phyloP scores from a whole-genome alignment of 2,888 invertebrate species.

The Synanthedon tipuliformis region DNA sequence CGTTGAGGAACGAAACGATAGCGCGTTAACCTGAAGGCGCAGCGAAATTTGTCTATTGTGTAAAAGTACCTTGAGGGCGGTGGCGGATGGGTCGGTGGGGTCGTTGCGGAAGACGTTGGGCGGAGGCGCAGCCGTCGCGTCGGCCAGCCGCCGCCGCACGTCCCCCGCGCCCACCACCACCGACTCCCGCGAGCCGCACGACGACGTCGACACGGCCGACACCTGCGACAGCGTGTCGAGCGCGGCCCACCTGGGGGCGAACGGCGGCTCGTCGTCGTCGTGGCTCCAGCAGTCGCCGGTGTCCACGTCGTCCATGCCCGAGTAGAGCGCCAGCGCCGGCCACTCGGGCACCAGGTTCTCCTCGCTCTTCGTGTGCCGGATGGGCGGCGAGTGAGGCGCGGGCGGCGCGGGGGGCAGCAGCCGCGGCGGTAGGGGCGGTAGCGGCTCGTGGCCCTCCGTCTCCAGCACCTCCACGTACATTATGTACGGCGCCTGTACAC shows the following conservation, averaged over 20 bases:
- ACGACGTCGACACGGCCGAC: conserved; percentile 47
- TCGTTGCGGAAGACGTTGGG: conserved; percentile 87
- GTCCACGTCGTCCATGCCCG: conserved; percentile 44
- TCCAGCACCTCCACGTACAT: conserved; percentile 97
- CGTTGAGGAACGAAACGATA: too few species aligned
- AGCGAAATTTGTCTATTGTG: too few species aligned
- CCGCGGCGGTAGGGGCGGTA: conserved; percentile 92
- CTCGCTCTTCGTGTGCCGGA: conserved; percentile 93
- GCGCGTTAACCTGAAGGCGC: too few species aligned
- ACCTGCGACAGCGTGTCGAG: conserved; percentile 79
- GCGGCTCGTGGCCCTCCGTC: conserved; percentile 77
- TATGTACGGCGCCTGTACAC: conserved; percentile 87
- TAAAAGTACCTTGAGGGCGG: conserved; percentile 82
- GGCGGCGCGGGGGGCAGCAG: conserved; percentile 82
- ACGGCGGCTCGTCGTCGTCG: conserved; percentile 89
- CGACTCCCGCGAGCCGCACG: conserved; percentile 52
- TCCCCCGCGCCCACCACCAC: conserved; percentile 86
- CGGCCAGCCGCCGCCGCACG: conserved; percentile 84
- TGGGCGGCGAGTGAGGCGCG: conserved; percentile 75
- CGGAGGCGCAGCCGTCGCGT: conserved; percentile 72
- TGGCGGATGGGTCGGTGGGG: conserved; percentile 98
- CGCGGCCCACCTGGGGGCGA: conserved; percentile 31
- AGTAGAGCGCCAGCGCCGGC: conserved; percentile 61
- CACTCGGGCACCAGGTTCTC: conserved; percentile 81
- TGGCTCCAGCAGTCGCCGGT: conserved; percentile 90